These are phyloP conservation scores for Dione vanillae DNA, from an alignment of 2,888 invertebrate species.

Conservation along the genomic window DNA sequence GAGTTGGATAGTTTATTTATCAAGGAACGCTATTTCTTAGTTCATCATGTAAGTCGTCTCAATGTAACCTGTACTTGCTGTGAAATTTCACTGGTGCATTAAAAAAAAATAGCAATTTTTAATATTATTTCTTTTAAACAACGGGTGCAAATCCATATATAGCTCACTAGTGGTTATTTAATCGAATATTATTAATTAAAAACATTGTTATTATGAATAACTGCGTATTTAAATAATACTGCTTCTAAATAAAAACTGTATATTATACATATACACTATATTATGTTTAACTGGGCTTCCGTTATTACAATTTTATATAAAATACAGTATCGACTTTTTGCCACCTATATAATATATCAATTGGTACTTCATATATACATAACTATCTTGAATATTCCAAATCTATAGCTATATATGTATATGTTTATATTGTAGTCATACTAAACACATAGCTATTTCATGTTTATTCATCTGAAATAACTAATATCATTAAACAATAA, in stretches of 20 bases:
- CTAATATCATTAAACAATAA: conserved; percentile 8
- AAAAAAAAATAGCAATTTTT: too few species aligned
- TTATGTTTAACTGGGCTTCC: background rate
- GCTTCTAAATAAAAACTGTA: background rate
- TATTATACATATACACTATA: background rate
- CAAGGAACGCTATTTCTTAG: too few species aligned
- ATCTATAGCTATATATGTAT: background rate
- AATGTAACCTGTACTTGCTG: too few species aligned
- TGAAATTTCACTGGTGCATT: too few species aligned
- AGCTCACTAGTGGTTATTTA: background rate
- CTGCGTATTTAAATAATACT: background rate
- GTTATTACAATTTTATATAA: background rate
- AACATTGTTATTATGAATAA: background rate
- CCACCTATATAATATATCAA: background rate
- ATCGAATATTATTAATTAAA: background rate
- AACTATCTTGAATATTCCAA: background rate
- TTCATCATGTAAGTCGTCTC: too few species aligned
- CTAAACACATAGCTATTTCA: background rate
- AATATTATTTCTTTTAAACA: too few species aligned
- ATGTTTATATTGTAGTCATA: background rate
- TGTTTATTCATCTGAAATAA: background rate
- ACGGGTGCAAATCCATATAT: too few species aligned
- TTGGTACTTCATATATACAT: background rate
- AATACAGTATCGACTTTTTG: background rate
- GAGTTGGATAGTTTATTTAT: too few species aligned